Evolutionary conservation across 2,797 vertebrate genomes (phyloP).

Genomic region (Anniella stebbinsi): DNA sequence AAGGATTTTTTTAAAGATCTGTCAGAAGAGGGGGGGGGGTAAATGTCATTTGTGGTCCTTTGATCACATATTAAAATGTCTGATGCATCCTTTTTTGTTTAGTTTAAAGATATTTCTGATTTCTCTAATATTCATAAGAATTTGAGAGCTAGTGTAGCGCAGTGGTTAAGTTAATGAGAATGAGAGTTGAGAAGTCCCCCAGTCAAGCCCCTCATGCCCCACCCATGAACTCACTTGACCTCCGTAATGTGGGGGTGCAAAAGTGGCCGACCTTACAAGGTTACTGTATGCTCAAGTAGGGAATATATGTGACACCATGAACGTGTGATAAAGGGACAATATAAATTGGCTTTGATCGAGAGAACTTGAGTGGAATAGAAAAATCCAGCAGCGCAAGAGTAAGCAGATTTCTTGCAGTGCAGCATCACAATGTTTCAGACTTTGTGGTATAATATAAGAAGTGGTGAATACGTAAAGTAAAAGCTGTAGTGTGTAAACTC

Average conservation of each 20-base stretch:
- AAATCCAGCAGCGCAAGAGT: background rate
- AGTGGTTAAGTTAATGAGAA: background rate
- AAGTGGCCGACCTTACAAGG: background rate
- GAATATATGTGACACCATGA: background rate
- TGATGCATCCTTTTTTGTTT: slow-evolving; percentile 17
- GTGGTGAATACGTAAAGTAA: background rate
- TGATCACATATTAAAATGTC: background rate
- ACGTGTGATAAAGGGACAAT: background rate
- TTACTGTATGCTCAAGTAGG: background rate
- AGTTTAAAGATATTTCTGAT: slow-evolving; percentile 23
- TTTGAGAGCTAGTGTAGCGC: slow-evolving; percentile 22
- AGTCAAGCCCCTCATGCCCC: background rate
- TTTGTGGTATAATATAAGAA: background rate
- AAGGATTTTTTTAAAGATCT: background rate
- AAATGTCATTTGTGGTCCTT: background rate
- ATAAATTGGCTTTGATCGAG: background rate
- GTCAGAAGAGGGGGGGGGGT: no score
- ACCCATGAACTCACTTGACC: background rate
- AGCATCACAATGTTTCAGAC: background rate
- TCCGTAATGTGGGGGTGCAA: slow-evolving; percentile 9
- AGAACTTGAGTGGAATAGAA: background rate
- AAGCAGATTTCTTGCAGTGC: background rate
- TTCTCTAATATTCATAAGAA: slow-evolving; percentile 11
- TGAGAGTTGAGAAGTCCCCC: background rate
- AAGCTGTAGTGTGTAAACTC: background rate